phyloP scores from a whole-genome alignment of 2,888 invertebrate species.

The Amphipoea lucens region DNA sequence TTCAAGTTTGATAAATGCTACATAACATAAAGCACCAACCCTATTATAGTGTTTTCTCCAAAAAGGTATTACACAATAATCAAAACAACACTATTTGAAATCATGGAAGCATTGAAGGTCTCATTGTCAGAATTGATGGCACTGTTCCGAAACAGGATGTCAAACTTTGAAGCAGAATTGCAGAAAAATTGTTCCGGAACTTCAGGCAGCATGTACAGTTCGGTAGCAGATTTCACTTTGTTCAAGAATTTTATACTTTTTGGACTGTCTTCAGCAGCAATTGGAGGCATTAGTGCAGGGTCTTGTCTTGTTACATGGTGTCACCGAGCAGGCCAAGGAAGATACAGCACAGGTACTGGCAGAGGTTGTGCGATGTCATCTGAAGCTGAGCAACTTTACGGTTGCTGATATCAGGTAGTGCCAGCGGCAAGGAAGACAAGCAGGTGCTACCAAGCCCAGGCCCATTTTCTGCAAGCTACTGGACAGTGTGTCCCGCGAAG shows the following conservation, averaged over 20 bases:
- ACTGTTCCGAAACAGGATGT: neutral
- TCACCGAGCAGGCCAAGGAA: neutral
- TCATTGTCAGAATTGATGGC: neutral
- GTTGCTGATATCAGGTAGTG: neutral
- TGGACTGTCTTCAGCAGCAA: neutral
- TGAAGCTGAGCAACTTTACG: neutral
- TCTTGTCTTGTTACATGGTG: neutral
- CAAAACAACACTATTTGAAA: neutral
- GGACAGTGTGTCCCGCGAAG: neutral
- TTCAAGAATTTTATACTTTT: neutral
- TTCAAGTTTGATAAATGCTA: neutral
- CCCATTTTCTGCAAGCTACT: neutral
- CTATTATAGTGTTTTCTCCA: neutral
- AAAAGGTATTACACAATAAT: neutral
- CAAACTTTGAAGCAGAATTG: neutral
- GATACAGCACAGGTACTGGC: neutral
- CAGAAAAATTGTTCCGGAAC: neutral
- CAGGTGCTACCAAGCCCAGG: neutral
- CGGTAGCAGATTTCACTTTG: neutral
- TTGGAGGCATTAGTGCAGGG: neutral
- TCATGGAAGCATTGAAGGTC: conserved; percentile 1
- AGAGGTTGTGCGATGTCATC: neutral
- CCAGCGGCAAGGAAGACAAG: neutral
- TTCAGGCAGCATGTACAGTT: neutral
- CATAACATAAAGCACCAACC: neutral